Evolutionary conservation across 2,797 vertebrate genomes (phyloP), one percentile per base, ranked within the genome.

Genomic region (Hippopotamyrus pictus): DNA sequence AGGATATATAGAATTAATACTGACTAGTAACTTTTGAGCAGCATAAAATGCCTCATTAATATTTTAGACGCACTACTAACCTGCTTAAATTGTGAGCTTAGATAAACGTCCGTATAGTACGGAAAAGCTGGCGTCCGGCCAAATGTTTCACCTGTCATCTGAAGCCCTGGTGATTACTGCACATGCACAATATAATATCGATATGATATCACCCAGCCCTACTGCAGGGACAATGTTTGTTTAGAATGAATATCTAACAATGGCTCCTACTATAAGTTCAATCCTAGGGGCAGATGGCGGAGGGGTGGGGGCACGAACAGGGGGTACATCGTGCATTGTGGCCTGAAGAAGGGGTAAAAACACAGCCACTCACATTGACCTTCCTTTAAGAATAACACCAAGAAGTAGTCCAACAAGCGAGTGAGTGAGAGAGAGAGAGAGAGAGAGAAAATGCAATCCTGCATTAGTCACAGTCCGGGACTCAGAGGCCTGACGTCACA

Each of bases 401-500:
- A 37, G 37, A 73, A 73, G 65, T 6, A 37, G 29, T 37, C 29
- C 29, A 73, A 14, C 4, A 12, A 37, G 5, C 25, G 5, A 73
- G 11, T 5, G 62, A 33, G 62, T 5, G 62, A 14, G 11, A 14
- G 11, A 8, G 59, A 25, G n/a, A 25, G 11, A 37, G 14, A 17
- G 14, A 51, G 50, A 51, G 65, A 9, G 65, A 33, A 25, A 33
- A 41, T 41, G 33, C 17, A 5, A 41, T n/a, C 73, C 73, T 41
- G 41, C n/a, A 88, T 88, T 44, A 90, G 65, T 92, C 86, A 90
- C 65, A 85, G 90, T 92, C 92, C 89, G 12, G 48, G 91, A 90
- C 79, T 46, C 90, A 73, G 57, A 73, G n/a, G 62, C 44, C 46
- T 29, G 73, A 87, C 85, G 53, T 87, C 51, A 86, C 48, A 53